Evolutionary conservation across 2,888 invertebrate species (phyloP), one percentile per base, ranked within the genome.

Genomic region (Acleris emargana): DNA sequence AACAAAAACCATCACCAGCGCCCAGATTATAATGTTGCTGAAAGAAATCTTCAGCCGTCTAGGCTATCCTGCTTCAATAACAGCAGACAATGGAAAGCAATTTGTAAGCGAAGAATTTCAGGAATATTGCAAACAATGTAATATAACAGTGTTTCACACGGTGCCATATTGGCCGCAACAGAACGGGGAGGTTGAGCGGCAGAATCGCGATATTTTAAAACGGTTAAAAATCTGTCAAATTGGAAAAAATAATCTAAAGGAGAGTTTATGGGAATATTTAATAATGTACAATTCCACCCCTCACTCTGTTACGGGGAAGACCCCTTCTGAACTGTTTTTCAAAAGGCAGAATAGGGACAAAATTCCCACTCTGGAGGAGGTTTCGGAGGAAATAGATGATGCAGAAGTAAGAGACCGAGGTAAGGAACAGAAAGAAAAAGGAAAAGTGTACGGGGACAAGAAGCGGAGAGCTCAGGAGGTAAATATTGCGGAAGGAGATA

Each of bases 131-230:
- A 3, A 2, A 2, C 67, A 73, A 18, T 50, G 62, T 1, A 55
- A 62, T n/a, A 76, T 76, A 2, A 68, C 1, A 6, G 52, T 73
- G 20, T 70, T 53, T 32, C 64, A 69, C 55, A 68, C 72, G 0
- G 43, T 75, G 0, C 75, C 74, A 1, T 77, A 77, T 17, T 76
- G 74, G 73, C 76, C 76, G 0, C 76, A 76, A 62, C 51, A 52
- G 49, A 76, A 75, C 50, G 76, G 76, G 0, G 75, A 77, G 52
- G 75, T 79, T 0, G 75, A 79, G 25, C 28, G 76, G n/a, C n/a
- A n/a, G n/a, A n/a, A n/a, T n/a, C n/a, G n/a, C n/a, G n/a, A n/a
- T n/a, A n/a, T n/a, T n/a, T 0, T 76, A 3, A 76, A 78, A 51
- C 55, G 77, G 0, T 52, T 77, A 0, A 71, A 68, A 22, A 77